Evolutionary conservation across 2,797 vertebrate species (phyloP).

Genomic region (Gouania willdenowi): DNA sequence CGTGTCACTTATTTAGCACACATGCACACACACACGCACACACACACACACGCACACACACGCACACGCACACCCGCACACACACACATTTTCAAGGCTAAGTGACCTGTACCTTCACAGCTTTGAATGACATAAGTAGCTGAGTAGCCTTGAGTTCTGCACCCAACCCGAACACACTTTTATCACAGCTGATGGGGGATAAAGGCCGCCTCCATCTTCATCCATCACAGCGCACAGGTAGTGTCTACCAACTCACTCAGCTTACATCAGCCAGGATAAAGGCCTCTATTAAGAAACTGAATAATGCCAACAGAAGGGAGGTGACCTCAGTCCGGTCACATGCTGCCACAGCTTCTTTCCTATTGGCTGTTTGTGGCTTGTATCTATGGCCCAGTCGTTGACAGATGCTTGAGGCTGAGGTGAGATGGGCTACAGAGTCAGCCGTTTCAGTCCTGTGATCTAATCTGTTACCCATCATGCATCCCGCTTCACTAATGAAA

Average conservation of each 20-base stretch:
- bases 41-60: conserved; percentile 19
- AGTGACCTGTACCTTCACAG: conserved; percentile 42
- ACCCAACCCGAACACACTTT: conserved; percentile 48
- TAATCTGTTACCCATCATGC: conserved; percentile 76
- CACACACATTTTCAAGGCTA: conserved; percentile 48
- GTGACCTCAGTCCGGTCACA: conserved; percentile 40
- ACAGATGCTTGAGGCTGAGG: conserved; percentile 47
- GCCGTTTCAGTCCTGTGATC: conserved; percentile 60
- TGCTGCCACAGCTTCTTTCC: conserved; percentile 13
- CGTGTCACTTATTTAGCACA: no score
- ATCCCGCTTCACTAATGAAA: conserved; percentile 68
- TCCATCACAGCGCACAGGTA: conserved; percentile 43
- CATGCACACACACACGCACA: conserved; percentile 22
- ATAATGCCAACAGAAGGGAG: conserved; percentile 37
- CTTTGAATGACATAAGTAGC: conserved; percentile 49
- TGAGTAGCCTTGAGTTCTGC: conserved; percentile 51
- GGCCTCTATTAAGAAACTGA: conserved; percentile 56
- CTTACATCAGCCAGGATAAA: conserved; percentile 50
- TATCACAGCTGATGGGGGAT: conserved; percentile 27
- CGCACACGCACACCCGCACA: conserved; percentile 20
- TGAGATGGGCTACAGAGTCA: conserved; percentile 56
- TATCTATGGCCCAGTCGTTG: conserved; percentile 18
- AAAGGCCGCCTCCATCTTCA: conserved; percentile 17
- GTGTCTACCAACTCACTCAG: conserved; percentile 34
- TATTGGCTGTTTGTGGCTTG: conserved; percentile 27